These are phyloP conservation scores for Drosophila parthenogenetica DNA, from an alignment of 2,888 invertebrate genomes.

Conservation along the genomic window DNA sequence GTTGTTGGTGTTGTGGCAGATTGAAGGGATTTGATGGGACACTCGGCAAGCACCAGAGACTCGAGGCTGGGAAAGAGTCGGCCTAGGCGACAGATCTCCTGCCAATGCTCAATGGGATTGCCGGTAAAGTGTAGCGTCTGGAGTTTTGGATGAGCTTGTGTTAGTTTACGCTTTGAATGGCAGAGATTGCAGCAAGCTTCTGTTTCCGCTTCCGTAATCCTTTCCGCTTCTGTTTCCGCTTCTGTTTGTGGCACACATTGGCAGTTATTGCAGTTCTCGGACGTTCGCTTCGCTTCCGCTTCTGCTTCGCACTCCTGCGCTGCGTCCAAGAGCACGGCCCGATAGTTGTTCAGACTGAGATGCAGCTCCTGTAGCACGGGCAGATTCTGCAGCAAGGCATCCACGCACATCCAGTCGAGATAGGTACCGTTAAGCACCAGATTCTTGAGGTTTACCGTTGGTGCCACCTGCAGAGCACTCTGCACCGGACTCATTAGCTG, in stretches of 20 bases:
- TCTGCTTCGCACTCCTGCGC: slow-evolving; percentile 16
- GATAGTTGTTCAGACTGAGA: slow-evolving; percentile 95
- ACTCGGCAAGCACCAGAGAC: slow-evolving; percentile 93
- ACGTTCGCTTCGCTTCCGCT: background rate
- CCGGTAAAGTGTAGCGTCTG: slow-evolving; percentile 94
- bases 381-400: slow-evolving; percentile 90
- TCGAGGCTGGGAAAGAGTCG: slow-evolving; percentile 94
- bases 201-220: slow-evolving; percentile 3
- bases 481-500: slow-evolving; percentile 89
- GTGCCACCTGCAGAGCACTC: slow-evolving; percentile 81
- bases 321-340: slow-evolving; percentile 89
- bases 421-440: slow-evolving; percentile 95
- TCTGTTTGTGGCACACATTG: slow-evolving; percentile 44
- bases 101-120: slow-evolving; percentile 94
- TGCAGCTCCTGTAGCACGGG: slow-evolving; percentile 95
- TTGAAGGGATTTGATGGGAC: slow-evolving; percentile 88
- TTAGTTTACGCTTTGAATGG: slow-evolving; percentile 43
- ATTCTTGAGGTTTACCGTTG: slow-evolving; percentile 88
- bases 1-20: slow-evolving; percentile 84
- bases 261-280: slow-evolving; percentile 28
- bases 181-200: slow-evolving; percentile 39
- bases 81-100: slow-evolving; percentile 93
- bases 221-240: slow-evolving; percentile 3
- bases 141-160: slow-evolving; percentile 88
- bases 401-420: slow-evolving; percentile 93